phyloP scores from a whole-genome alignment of 2,888 invertebrate genomes.

The Eurois occulta region DNA sequence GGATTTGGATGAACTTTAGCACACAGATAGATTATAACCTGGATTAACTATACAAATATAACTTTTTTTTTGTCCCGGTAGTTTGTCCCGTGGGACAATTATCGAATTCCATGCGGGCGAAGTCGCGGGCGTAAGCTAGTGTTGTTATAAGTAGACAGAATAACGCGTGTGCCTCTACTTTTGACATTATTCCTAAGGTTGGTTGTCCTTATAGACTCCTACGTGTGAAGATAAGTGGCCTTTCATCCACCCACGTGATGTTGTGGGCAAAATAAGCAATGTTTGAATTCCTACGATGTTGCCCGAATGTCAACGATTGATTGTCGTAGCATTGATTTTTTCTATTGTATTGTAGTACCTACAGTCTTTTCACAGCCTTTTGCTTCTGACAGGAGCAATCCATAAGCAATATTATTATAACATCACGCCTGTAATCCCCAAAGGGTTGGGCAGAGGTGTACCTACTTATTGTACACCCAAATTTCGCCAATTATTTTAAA shows the following conservation, averaged over 20 bases:
- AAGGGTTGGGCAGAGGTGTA: not conserved
- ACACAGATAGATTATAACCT: no score
- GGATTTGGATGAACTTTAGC: no score
- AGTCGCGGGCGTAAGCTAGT: no score
- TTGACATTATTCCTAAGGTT: not conserved
- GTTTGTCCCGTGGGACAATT: no score
- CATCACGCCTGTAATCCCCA: not conserved
- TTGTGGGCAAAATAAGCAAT: not conserved
- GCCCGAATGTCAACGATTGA: not conserved
- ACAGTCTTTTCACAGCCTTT: not conserved
- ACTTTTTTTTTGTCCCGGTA: no score
- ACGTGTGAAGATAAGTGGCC: not conserved
- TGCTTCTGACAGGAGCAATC: not conserved
- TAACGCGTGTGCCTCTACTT: not conserved
- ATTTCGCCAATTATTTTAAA: not conserved
- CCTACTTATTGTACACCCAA: no score
- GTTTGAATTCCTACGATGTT: constrained; percentile 6
- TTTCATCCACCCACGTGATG: constrained; percentile 6
- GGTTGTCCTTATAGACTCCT: not conserved
- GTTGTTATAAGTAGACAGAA: not conserved
- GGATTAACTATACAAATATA: no score
- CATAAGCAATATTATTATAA: not conserved
- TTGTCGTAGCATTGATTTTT: not conserved
- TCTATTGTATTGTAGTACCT: not conserved
- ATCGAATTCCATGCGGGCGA: no score